A percentile compares a stretch with the other conserved stretches of the same genome.
These are phyloP conservation scores for Leuciscus idus DNA, from an alignment of 2,113 vertebrate genomes.

Conservation along the genomic window DNA sequence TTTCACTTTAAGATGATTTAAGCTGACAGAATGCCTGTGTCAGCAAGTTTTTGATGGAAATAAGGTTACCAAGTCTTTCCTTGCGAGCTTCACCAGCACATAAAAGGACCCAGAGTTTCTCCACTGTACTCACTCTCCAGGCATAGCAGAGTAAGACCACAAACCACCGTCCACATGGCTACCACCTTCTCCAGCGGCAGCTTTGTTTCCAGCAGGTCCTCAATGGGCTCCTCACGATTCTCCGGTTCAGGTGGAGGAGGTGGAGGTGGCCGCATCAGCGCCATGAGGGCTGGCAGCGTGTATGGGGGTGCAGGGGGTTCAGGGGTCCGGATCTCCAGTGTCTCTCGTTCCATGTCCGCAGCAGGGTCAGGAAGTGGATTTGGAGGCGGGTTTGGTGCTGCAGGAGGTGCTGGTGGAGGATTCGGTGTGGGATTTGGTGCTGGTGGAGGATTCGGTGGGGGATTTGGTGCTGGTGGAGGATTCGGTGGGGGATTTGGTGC, in stretches of 20 bases:
- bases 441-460: background rate
- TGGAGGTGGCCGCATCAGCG: background rate
- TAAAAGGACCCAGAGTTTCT: constrained; percentile 27
- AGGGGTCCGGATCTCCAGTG: constrained; percentile 56
- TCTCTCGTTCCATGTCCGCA: background rate
- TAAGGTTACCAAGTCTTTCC: background rate
- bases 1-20: background rate
- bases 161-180: constrained; percentile 32
- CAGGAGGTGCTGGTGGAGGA: background rate
- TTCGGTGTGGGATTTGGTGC: constrained; percentile 14
- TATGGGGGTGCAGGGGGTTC: constrained; percentile 56
- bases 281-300: constrained; percentile 58
- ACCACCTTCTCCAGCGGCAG: constrained; percentile 23
- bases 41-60: constrained; percentile 42
- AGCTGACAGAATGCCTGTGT: constrained; percentile 6
- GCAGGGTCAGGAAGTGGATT: background rate
- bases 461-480: constrained; percentile 17
- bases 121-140: constrained; percentile 18
- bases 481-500: background rate
- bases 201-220: constrained; percentile 20
- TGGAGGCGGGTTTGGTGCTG: background rate
- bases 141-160: constrained; percentile 33
- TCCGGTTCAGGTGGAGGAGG: constrained; percentile 30
- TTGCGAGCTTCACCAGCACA: background rate
- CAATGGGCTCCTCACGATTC: constrained; percentile 34